phyloP scores from a whole-genome alignment of 2,888 invertebrate genomes.

The Erebia ligea region DNA sequence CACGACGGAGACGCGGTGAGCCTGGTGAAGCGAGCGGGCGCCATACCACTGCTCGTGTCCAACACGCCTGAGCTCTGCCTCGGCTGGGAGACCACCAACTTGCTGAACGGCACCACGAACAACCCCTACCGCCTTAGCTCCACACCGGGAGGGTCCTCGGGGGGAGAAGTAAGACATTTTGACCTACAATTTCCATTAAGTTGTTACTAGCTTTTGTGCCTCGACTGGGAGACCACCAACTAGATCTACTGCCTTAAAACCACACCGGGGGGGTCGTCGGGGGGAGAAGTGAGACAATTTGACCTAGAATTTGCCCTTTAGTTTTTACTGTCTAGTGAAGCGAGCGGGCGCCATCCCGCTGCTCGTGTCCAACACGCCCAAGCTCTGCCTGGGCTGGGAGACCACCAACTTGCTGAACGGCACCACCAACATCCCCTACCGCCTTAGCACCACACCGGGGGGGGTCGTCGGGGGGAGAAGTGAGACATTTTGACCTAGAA shows the following conservation, averaged over 20 bases:
- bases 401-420: constrained; percentile 91
- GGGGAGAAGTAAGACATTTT: too few relatives aligned
- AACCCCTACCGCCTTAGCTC: constrained; percentile 92
- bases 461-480: constrained; percentile 96
- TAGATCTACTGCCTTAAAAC: constrained; percentile 88
- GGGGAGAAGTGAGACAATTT: constrained; percentile 87
- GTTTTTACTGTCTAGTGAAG: constrained; percentile 80
- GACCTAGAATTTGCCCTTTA: neutral
- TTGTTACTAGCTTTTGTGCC: too few relatives aligned
- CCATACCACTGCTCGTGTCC: constrained; percentile 91
- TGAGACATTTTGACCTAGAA: constrained; percentile 52
- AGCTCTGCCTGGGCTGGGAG: constrained; percentile 95
- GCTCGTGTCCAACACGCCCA: constrained; percentile 93
- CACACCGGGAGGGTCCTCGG: constrained; percentile 67
- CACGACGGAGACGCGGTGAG: constrained; percentile 87
- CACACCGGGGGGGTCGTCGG: constrained; percentile 95
- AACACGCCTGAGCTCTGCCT: constrained; percentile 95
- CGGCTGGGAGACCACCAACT: constrained; percentile 93
- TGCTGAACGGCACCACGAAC: constrained; percentile 88
- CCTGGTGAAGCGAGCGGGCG: constrained; percentile 87
- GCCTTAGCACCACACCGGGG: constrained; percentile 89
- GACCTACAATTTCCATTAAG: too few relatives aligned
- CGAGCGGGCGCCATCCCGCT: constrained; percentile 91
- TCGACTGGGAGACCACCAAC: too few relatives aligned
- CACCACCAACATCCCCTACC: constrained; percentile 92